Evolutionary conservation across 2,888 invertebrate genomes (phyloP).

Genomic region (Polydrusus pterygomalis): DNA sequence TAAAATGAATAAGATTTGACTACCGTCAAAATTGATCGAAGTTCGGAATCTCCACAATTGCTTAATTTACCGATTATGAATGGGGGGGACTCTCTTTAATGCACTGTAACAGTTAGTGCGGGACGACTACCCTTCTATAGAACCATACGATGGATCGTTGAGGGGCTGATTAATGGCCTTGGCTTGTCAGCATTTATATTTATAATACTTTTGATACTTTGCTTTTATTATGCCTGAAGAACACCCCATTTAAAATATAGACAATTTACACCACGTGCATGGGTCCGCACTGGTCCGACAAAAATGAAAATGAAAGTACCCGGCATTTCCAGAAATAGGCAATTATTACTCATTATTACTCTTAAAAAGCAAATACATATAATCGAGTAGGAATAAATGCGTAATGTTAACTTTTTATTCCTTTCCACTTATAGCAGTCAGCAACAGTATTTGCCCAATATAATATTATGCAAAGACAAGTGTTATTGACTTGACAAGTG

Average conservation of each 20-base stretch:
- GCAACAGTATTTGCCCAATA: constrained; percentile 18
- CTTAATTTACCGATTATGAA: constrained; percentile 26
- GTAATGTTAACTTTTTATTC: no score
- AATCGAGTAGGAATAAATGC: no score
- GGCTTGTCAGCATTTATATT: constrained; percentile 1
- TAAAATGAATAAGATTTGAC: neutral
- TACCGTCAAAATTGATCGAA: neutral
- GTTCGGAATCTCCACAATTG: neutral
- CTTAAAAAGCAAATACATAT: no score
- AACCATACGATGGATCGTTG: constrained; percentile 20
- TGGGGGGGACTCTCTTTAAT: constrained; percentile 39
- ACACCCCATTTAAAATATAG: no score
- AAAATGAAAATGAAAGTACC: no score
- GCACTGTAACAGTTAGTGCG: neutral
- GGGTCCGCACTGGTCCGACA: neutral
- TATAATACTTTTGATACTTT: neutral
- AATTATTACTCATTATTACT: no score
- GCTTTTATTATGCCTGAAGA: neutral
- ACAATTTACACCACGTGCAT: neutral
- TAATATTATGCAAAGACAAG: constrained; percentile 22
- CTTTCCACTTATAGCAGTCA: neutral
- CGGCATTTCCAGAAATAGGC: no score
- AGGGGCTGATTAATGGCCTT: constrained; percentile 3
- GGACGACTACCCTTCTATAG: constrained; percentile 1
- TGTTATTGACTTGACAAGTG: constrained; percentile 19